Percentiles rank a stretch among this genome's conserved stretches.
These are phyloP conservation scores for Sylvilagus bachmani DNA, from an alignment of 2,113 vertebrate genomes.

Conservation along the genomic window DNA sequence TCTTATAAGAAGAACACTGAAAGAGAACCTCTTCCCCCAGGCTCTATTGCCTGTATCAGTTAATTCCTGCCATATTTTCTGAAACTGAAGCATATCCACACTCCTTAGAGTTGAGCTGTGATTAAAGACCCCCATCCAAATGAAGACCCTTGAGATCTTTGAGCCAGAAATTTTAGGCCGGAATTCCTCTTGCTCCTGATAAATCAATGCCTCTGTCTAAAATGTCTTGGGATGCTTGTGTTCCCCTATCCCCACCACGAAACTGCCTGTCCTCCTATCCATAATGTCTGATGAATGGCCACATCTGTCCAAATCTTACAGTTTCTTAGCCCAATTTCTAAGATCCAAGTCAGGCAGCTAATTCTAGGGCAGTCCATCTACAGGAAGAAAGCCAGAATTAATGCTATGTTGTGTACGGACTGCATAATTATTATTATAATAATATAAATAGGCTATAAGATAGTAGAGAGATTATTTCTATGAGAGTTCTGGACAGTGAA, in stretches of 20 bases:
- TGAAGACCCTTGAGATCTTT: neutral
- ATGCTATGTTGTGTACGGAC: too few relatives aligned
- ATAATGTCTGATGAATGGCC: neutral
- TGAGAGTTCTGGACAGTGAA: neutral
- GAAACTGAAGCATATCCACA: neutral
- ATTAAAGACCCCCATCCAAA: neutral
- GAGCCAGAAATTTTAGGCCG: neutral
- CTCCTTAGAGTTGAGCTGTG: neutral
- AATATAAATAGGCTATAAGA: too few relatives aligned
- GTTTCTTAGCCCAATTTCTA: neutral
- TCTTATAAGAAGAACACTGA: neutral
- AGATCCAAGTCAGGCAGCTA: neutral
- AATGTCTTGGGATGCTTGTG: neutral
- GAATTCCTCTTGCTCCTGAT: neutral
- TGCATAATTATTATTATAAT: too few relatives aligned
- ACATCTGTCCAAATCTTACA: neutral
- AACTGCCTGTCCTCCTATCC: neutral
- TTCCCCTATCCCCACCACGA: fast-evolving
- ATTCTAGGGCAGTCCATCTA: neutral
- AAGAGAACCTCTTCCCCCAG: neutral
- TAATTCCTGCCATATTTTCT: neutral
- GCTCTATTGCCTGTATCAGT: neutral
- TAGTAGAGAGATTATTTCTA: neutral
- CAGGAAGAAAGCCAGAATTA: neutral
- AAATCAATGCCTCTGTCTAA: neutral